Evolutionary conservation across 2,888 invertebrate species (phyloP), one percentile per base, ranked within the genome.

Genomic region (Tholera decimalis): DNA sequence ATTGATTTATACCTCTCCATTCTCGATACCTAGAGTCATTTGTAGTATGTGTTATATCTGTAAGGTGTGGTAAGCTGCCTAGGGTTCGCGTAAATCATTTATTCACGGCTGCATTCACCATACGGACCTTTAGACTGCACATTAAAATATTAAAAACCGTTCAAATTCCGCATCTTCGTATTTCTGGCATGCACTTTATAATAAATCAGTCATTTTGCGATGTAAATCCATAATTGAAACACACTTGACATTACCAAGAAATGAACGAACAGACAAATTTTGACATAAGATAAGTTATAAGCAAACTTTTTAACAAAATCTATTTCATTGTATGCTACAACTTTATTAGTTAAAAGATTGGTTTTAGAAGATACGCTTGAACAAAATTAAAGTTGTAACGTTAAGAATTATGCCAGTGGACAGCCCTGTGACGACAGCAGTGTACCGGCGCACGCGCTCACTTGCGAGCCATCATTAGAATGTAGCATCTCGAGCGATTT

Each of bases 391-490:
- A 22, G 9, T 35, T 37, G 2, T 26, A 11, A 59, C 13, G 35
- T 70, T 39, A 44, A 56, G 39, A 39, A 33, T 13, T 39, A 50
- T 61, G 43, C 67, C 13, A 20, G 53, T 43, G 49, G 78, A 49
- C 90, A 92, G 64, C 94, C 93, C 93, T 93, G 61, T 26, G 49
- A 30, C 37, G 58, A 50, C 46, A 53, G 41, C 58, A 67, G 71
- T 90, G 93, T 94, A 94, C 87, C 92, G 81, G 91, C 92, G 95
- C 95, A 95, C 95, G 95, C 95, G 95, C 92, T 88, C 87, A 87
- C 89, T 88, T 82, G 88, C 89, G 77, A 89, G 90, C 91, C 89
- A 89, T 92, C 93, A 93, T 93, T 93, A 94, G 95, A 95, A 94
- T 94, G 94, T 93, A 91, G 92, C 93, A 91, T 93, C 94, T 91